Conservation (phyloP, 2,888 invertebrate genomes). For the Xanthostigma xanthostigma region DNA sequence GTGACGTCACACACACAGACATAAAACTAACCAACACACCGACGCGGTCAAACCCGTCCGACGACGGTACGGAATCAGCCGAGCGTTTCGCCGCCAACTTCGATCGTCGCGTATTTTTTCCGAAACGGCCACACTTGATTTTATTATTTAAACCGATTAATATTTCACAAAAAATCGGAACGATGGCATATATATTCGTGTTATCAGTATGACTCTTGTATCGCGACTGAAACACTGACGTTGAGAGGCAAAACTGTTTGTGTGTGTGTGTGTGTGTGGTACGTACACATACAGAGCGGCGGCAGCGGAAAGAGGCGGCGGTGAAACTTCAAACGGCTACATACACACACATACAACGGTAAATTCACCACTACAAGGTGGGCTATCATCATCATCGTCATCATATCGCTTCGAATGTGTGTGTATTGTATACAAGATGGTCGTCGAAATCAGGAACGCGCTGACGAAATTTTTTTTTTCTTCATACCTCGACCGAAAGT, state of each 20-base stretch:
- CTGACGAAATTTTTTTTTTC: too few species aligned
- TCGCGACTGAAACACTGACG: conserved; percentile 2
- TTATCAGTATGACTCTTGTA: conserved; percentile 7
- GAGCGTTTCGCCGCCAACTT: too few species aligned
- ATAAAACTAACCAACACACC: background rate
- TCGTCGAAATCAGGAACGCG: too few species aligned
- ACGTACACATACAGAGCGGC: conserved; percentile 4
- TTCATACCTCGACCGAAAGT: too few species aligned
- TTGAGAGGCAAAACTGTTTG: too few species aligned
- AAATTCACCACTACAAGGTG: background rate
- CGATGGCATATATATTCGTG: background rate
- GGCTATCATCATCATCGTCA: too few species aligned
- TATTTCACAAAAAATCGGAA: background rate
- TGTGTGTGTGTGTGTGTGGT: too few species aligned
- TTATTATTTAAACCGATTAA: too few species aligned
- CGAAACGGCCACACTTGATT: too few species aligned
- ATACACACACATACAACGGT: conserved; percentile 15
- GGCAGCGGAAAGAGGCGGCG: conserved; percentile 10
- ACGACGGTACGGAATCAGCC: background rate
- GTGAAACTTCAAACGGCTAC: conserved; percentile 8
- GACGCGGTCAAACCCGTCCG: background rate
- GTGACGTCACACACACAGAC: background rate
- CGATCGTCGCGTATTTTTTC: too few species aligned
- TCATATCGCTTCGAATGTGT: too few species aligned
- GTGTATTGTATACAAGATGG: too few species aligned